Conservation (phyloP, 2,888 invertebrate species). For the Trisateles emortualis region DNA sequence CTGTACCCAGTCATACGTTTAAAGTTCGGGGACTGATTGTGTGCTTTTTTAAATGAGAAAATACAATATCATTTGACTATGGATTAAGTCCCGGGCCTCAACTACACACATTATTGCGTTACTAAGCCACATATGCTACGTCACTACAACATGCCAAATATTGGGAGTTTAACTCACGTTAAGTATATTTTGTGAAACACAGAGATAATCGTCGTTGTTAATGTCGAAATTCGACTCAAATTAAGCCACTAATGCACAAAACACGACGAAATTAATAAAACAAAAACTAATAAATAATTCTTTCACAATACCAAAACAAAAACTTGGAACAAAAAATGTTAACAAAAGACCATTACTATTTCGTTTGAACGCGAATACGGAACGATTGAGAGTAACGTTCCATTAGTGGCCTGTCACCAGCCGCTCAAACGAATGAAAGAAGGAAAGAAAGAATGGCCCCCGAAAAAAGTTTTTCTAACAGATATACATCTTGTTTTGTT, state of each 20-base stretch:
- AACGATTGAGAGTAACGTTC: conserved; percentile 71
- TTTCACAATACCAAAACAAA: conserved; percentile 34
- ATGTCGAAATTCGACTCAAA: too few species aligned
- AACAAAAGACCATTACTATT: conserved; percentile 64
- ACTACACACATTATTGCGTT: too few species aligned
- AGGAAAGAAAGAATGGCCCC: conserved; percentile 54
- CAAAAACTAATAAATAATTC: conserved; percentile 10
- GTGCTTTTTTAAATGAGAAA: too few species aligned
- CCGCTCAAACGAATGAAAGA: conserved; percentile 61
- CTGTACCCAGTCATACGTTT: too few species aligned
- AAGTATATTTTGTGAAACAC: too few species aligned
- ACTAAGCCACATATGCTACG: too few species aligned
- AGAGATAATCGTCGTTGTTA: too few species aligned
- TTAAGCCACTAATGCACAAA: background rate
- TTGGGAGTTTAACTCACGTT: too few species aligned
- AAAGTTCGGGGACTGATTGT: too few species aligned
- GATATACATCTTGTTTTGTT: conserved; percentile 15
- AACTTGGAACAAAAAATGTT: conserved; percentile 38
- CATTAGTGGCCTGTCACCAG: conserved; percentile 80
- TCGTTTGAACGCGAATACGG: conserved; percentile 65
- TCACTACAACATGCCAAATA: too few species aligned
- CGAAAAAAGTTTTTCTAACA: conserved; percentile 43
- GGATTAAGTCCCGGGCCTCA: too few species aligned
- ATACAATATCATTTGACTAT: too few species aligned
- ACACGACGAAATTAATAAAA: conserved; percentile 14